phyloP scores from a whole-genome alignment of 2,888 invertebrate species.

The Melieria picta region DNA sequence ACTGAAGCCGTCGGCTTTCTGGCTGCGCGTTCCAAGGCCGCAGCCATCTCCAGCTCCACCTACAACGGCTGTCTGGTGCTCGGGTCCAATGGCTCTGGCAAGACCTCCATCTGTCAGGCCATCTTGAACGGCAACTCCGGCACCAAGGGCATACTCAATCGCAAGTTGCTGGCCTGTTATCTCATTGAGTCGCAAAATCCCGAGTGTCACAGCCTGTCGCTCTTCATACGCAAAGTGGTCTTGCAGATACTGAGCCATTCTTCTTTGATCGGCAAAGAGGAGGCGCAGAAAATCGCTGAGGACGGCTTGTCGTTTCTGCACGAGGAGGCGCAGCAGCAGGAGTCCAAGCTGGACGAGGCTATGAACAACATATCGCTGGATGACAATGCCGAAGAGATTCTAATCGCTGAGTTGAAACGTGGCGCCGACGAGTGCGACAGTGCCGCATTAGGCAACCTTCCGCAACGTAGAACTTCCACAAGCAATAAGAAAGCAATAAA shows the following conservation, averaged over 20 bases:
- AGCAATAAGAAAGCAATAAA: constrained; percentile 30
- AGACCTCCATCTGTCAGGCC: constrained; percentile 89
- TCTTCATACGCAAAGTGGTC: constrained; percentile 86
- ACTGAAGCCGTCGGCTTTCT: constrained; percentile 52
- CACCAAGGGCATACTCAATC: constrained; percentile 69
- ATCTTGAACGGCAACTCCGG: constrained; percentile 66
- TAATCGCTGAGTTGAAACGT: constrained; percentile 63
- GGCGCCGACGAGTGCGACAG: constrained; percentile 55
- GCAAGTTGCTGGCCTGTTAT: constrained; percentile 86
- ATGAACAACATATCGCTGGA: constrained; percentile 60
- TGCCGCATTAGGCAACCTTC: constrained; percentile 53
- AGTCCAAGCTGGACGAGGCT: constrained; percentile 59
- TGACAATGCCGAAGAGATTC: constrained; percentile 63
- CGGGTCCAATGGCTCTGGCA: constrained; percentile 94
- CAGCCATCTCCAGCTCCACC: constrained; percentile 58
- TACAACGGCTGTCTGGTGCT: constrained; percentile 86
- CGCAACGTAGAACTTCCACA: constrained; percentile 55
- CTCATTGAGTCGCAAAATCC: constrained; percentile 88
- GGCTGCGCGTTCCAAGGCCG: constrained; percentile 58
- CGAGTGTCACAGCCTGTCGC: constrained; percentile 83
- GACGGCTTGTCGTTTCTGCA: constrained; percentile 61
- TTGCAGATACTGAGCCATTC: constrained; percentile 85
- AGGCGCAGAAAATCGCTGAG: constrained; percentile 59
- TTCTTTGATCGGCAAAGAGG: constrained; percentile 57
- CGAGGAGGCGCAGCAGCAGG: constrained; percentile 61